A percentile compares a stretch with the other conserved stretches of the same genome.
Evolutionary conservation across 2,797 vertebrate genomes (phyloP).

Genomic region (Syngnathus acus): DNA sequence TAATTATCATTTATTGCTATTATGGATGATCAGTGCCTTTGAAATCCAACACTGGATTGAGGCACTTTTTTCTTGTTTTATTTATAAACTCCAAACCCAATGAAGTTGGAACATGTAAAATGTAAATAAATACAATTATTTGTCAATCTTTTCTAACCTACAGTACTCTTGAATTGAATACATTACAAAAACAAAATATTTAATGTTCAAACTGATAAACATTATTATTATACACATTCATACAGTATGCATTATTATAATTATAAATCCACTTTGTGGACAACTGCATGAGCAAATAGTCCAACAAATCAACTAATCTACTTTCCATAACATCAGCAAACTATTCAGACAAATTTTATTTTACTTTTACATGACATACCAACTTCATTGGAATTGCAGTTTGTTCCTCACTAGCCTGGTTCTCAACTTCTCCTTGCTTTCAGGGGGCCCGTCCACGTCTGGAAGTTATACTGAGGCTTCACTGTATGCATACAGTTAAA

Average conservation of each 20-base stretch:
- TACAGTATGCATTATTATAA: no score
- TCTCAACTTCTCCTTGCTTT: conserved; percentile 9
- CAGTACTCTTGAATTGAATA: background rate
- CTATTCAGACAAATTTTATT: no score
- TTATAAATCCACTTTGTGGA: no score
- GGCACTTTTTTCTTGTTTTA: conserved; percentile 29
- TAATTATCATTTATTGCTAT: conserved; percentile 33
- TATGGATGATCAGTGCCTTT: conserved; percentile 43
- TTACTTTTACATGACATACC: no score
- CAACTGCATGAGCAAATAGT: no score
- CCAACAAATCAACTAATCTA: no score
- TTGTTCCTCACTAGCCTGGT: conserved; percentile 17
- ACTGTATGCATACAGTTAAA: conserved; percentile 38
- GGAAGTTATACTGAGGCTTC: conserved; percentile 39
- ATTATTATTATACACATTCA: no score
- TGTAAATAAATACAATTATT: background rate
- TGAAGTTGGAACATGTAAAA: background rate
- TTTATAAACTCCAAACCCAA: background rate
- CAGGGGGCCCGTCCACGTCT: conserved; percentile 15
- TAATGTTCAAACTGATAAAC: background rate
- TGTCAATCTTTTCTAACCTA: background rate
- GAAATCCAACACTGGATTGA: conserved; percentile 56
- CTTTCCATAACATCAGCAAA: no score
- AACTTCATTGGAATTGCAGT: no score
- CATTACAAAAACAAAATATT: background rate